A percentile compares a stretch with the other conserved stretches of the same genome.
Evolutionary conservation across 37 sponge, comb jelly and placozoan genomes (phyloP).

Genomic region (Geodia barretti): DNA sequence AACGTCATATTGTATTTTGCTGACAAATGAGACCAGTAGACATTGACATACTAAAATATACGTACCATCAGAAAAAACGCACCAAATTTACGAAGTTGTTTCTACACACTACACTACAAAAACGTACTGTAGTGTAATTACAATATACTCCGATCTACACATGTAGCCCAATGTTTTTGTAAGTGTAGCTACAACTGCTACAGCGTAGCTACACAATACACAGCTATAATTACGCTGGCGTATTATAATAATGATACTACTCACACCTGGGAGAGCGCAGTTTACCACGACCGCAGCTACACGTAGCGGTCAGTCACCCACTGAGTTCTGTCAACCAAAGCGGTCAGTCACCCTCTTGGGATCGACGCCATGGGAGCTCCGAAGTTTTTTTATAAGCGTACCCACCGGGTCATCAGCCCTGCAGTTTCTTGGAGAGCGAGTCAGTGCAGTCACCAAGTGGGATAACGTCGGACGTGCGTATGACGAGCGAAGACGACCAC

Average conservation of each 20-base stretch:
- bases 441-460: no score
- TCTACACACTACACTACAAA: no score
- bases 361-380: no score
- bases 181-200: no score
- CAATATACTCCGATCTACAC: not conserved
- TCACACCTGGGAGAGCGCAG: not conserved
- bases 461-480: not conserved
- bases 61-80: no score
- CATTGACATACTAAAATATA: no score
- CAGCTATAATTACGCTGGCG: not conserved
- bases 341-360: not conserved
- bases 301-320: not conserved
- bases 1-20: no score
- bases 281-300: not conserved
- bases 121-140: no score
- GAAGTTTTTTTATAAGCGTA: not conserved
- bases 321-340: not conserved
- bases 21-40: no score
- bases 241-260: no score
- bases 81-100: no score
- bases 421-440: not conserved
- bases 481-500: not conserved
- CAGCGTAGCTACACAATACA: no score
- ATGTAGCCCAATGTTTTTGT: not conserved
- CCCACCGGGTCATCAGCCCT: not conserved